Evolutionary conservation across 2,888 invertebrate genomes (phyloP).

Genomic region (Drosophila emarginata): DNA sequence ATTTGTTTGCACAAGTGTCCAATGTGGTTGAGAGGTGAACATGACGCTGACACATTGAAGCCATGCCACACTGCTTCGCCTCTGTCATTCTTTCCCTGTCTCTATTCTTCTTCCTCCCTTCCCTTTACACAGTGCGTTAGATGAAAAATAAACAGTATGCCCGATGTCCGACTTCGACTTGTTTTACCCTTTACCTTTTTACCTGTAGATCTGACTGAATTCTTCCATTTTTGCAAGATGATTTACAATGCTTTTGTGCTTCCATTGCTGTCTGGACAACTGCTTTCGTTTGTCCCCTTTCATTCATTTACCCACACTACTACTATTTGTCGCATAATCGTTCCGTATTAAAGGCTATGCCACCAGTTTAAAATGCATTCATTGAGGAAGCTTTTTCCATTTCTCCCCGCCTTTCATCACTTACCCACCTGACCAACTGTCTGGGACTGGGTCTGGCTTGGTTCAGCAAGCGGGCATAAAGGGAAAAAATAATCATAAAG

Average conservation of each 20-base stretch:
- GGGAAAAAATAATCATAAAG: conserved; percentile 72
- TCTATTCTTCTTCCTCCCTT: conserved; percentile 20
- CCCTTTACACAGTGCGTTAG: conserved; percentile 39
- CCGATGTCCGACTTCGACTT: conserved; percentile 45
- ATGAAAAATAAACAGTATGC: conserved; percentile 76
- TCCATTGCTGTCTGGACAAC: neutral
- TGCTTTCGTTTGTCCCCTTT: conserved; percentile 14
- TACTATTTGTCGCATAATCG: conserved; percentile 70
- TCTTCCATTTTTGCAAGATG: neutral
- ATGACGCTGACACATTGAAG: conserved; percentile 45
- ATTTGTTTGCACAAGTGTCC: conserved; percentile 73
- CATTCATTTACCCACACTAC: conserved; percentile 54
- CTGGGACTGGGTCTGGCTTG: conserved; percentile 1
- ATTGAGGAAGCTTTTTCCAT: conserved; percentile 26
- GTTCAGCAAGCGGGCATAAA: conserved; percentile 38
- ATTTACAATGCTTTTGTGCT: conserved; percentile 4
- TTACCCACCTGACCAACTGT: neutral
- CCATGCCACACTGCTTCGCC: conserved; percentile 8
- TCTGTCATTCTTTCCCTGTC: neutral
- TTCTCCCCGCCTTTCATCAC: conserved; percentile 20
- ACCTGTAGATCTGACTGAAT: conserved; percentile 44
- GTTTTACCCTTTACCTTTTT: conserved; percentile 39
- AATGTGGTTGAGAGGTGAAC: conserved; percentile 74
- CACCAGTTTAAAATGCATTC: conserved; percentile 58
- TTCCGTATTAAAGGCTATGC: conserved; percentile 46